A percentile compares a stretch with the other conserved stretches of the same genome.
phyloP scores from a whole-genome alignment of 2,113 vertebrate genomes.

The Picathartes gymnocephalus region DNA sequence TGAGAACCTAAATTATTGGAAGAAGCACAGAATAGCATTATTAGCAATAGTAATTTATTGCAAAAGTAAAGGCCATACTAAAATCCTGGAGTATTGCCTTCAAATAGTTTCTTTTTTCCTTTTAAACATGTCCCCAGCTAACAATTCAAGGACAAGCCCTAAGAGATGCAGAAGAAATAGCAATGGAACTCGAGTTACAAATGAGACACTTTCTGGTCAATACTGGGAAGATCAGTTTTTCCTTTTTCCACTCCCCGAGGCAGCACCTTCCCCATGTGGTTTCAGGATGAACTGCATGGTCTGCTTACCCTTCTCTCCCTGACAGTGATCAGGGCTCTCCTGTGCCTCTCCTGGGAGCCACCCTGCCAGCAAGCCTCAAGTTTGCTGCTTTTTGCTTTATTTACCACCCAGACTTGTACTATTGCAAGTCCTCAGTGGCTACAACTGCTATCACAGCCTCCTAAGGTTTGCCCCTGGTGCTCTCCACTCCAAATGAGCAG shows the following conservation, averaged over 20 bases:
- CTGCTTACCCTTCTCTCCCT: not conserved
- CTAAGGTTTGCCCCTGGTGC: not conserved
- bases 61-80: not conserved
- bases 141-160: not conserved
- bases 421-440: not conserved
- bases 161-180: not conserved
- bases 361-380: not conserved
- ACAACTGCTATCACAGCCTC: not conserved
- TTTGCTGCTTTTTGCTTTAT: not conserved
- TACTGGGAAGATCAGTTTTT: not conserved
- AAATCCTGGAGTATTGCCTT: not conserved
- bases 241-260: not conserved
- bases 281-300: not conserved
- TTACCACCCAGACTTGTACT: not conserved
- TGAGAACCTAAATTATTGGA: not conserved
- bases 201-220: not conserved
- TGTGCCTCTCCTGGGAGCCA: not conserved
- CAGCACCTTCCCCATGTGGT: conserved; percentile 1
- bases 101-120: not conserved
- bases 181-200: not conserved
- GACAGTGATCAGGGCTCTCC: not conserved
- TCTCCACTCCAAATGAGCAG: not conserved
- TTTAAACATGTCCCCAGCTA: not conserved
- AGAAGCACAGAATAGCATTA: not conserved
- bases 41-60: not conserved